Evolutionary conservation across 2,888 invertebrate genomes (phyloP).

Genomic region (Capitulum mitella): DNA sequence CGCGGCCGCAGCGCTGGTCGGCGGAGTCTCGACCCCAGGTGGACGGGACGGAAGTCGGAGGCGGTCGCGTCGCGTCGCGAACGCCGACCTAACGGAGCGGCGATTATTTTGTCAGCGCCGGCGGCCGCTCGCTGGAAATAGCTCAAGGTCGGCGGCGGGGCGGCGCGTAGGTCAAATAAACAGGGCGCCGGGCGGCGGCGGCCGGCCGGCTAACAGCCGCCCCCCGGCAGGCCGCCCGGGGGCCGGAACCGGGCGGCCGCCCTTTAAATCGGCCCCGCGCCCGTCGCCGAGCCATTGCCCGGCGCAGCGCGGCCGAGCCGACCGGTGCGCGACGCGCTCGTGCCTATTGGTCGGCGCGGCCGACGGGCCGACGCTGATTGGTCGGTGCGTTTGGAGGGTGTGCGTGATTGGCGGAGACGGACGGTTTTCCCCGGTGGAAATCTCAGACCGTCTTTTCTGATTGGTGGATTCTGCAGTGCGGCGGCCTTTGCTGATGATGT

Average conservation of each 20-base stretch:
- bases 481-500: no score
- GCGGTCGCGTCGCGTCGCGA: background rate
- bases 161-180: constrained; percentile 2
- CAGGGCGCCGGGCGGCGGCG: background rate
- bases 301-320: background rate
- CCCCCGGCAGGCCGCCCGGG: background rate
- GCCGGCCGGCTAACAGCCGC: background rate
- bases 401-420: background rate
- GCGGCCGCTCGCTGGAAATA: background rate
- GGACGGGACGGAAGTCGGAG: no score
- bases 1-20: no score
- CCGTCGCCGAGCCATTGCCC: background rate
- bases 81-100: background rate
- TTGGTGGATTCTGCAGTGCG: no score
- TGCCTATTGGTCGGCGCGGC: background rate
- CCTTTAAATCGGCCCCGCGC: background rate
- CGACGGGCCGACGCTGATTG: background rate
- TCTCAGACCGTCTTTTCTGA: no score
- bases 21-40: no score
- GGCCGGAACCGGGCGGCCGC: background rate
- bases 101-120: background rate
- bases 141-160: background rate
- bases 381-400: background rate
- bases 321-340: background rate
- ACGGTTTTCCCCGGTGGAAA: background rate